Base-by-base conservation (phyloP, 2,888 invertebrate genomes). In the Philereme transversata region DNA sequence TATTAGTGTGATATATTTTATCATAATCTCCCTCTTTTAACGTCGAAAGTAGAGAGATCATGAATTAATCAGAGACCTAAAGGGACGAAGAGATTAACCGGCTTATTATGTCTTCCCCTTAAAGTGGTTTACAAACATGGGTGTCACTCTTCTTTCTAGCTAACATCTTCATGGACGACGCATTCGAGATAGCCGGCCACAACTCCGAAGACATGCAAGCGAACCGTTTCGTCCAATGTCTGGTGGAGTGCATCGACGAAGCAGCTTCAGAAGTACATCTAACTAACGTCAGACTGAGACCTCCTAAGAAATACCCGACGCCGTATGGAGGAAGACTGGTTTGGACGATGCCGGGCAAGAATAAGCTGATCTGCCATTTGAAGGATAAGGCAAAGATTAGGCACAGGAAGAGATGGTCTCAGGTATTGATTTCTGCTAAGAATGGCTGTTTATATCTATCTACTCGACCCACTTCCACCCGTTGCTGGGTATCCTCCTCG, bases 381-480 rank as follows among this genome's bases (percentile, higher is more conserved):
- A 98, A 98, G 82, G 97, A 98, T 83, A 97, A 97, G 78, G 94
- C 95, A 22, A 96, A 97, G 82, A 98, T 98, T 55, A 93, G 98
- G 41, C 96, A 97, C 76, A 96, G 97, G 79, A 98, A 98, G 83
- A 94, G 98, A 62, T 98, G 98, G 98, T 97, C 97, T 51, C 98
- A 98, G 94, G 95, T 95, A 75, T 22, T 22, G 1, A 22, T 22
- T 22, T 22, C 22, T 22, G 22, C 22, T 22, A 22, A 22, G 22
- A 22, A 22, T 40, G 4, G 40, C 40, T 40, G 36, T 38, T 6
- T 6, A 38, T 6, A 22, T 22, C 22, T 22, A 22, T 22, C 22
- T 22, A 22, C 22, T 22, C 3, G 22, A 22, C 22, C 22, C 22
- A 22, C 22, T 22, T 22, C 22, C 22, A 22, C 22, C 22, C 22